Evolutionary conservation across 2,888 invertebrate species (phyloP), one percentile per base, ranked within the genome.

Genomic region (Spodoptera picta): DNA sequence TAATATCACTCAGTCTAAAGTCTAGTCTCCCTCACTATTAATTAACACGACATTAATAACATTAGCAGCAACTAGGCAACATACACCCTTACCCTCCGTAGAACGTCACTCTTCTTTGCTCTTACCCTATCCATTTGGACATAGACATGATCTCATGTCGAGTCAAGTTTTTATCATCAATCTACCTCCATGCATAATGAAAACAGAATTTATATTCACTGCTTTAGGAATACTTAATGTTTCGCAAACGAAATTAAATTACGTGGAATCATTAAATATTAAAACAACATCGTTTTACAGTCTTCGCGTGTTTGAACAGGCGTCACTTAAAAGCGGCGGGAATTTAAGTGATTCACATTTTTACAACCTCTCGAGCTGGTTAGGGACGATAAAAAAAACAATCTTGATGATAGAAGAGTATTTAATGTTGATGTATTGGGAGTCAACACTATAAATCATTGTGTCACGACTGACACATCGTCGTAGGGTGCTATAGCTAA

Each of bases 231-330:
- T 61, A 62, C 45, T 57, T 60, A 75, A 74, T 47, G 51, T 50
- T 63, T 54, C 36, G 56, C 70, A 72, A 72, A 72, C 64, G 69
- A 75, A 69, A 72, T 72, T 75, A 60, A 75, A 72, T 72, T 70
- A 65, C 71, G 55, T 52, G 65, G 49, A 55, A 56, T 71, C 75
- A 73, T 73, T 75, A 75, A 75, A 75, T 72, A 67, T 76, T 63
- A 76, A 74, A 67, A 64, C 61, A 66, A 66, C 73, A 69, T 64
- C 72, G 73, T 66, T 71, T 75, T 66, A 75, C 62, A 62, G 56
- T 50, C 60, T 62, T 54, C 50, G 60, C 46, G 53, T 61, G 68
- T 74, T 74, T 76, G 57, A 60, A 68, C 59, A 76, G 76, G 57
- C 64, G 49, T 55, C 68, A 58, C 61, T 72, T 73, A 54, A 70